These are phyloP conservation scores for Augiades crinisus DNA, from an alignment of 2,888 invertebrate genomes.

Conservation along the genomic window DNA sequence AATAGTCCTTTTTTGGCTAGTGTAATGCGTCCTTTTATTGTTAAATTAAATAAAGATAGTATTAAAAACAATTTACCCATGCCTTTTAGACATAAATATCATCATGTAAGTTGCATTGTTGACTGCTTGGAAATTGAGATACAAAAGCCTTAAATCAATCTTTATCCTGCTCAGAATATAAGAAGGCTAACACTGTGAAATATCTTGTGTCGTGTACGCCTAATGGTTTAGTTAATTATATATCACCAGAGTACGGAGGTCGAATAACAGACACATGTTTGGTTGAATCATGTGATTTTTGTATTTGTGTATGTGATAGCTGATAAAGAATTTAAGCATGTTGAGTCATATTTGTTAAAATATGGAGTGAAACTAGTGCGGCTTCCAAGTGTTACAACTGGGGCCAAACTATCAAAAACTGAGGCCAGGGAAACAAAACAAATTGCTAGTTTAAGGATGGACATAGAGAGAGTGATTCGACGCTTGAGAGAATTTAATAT, in stretches of 20 bases:
- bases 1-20: constrained; percentile 34
- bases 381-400: constrained; percentile 31
- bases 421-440: constrained; percentile 34
- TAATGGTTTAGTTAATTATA: constrained; percentile 38
- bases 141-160: constrained; percentile 47
- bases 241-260: constrained; percentile 38
- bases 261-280: constrained; percentile 31
- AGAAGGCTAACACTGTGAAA: constrained; percentile 40
- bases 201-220: constrained; percentile 40
- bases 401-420: constrained; percentile 27
- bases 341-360: constrained; percentile 27
- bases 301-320: constrained; percentile 32
- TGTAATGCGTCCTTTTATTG: constrained; percentile 33
- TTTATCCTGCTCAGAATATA: constrained; percentile 48
- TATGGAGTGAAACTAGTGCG: constrained; percentile 25
- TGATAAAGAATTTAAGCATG: constrained; percentile 36
- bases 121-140: constrained; percentile 51
- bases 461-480: constrained; percentile 34
- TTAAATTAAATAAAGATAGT: constrained; percentile 25
- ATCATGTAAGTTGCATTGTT: constrained; percentile 42
- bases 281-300: constrained; percentile 33
- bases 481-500: constrained; percentile 33
- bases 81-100: constrained; percentile 37
- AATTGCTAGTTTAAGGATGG: constrained; percentile 35
- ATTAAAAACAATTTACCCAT: constrained; percentile 34